phyloP scores from a whole-genome alignment of 2,888 invertebrate genomes.

The Sacculina carcini region DNA sequence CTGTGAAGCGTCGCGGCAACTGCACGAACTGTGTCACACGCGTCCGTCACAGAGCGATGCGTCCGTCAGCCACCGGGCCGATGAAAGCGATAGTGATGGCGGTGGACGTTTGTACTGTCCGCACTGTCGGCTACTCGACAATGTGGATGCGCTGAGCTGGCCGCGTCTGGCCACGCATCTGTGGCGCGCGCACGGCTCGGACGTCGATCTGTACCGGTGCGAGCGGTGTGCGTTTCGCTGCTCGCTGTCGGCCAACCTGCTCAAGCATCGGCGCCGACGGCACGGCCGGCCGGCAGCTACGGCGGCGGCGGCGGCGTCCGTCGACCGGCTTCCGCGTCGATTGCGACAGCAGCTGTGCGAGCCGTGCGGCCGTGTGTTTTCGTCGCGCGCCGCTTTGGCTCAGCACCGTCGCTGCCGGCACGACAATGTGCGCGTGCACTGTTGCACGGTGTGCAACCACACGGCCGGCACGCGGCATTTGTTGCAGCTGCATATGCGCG shows the following conservation, averaged over 20 bases:
- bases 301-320: neutral
- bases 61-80: too few species aligned
- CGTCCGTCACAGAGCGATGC: too few species aligned
- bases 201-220: neutral
- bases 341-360: neutral
- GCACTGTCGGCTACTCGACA: too few species aligned
- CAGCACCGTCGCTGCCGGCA: neutral
- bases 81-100: too few species aligned
- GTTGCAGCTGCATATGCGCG: conserved; percentile 26
- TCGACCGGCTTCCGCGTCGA: neutral
- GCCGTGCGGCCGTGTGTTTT: neutral
- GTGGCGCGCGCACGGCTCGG: neutral
- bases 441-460: conserved; percentile 1
- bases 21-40: too few species aligned
- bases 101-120: too few species aligned
- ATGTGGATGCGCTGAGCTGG: too few species aligned
- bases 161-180: neutral
- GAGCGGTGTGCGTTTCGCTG: neutral
- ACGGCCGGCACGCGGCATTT: neutral
- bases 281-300: too few species aligned
- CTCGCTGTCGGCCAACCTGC: neutral
- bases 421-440: neutral
- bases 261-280: neutral
- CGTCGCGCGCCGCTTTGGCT: neutral
- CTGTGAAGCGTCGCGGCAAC: too few species aligned